Conservation (phyloP, 2,797 vertebrate species). For the Falco peregrinus region DNA sequence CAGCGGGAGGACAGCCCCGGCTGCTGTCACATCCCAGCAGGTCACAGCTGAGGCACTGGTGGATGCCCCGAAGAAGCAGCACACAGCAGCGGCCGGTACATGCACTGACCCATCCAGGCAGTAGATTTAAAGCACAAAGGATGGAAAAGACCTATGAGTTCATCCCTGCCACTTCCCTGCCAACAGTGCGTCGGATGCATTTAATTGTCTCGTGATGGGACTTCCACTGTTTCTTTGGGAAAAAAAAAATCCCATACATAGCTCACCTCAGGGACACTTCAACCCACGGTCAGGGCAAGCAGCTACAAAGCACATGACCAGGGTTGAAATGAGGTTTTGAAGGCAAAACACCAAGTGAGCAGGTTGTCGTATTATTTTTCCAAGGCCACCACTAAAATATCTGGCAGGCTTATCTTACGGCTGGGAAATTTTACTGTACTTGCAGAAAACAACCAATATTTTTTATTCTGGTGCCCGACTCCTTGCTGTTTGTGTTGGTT, state of each 20-base stretch:
- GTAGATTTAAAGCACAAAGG: not conserved
- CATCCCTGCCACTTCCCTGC: conserved; percentile 31
- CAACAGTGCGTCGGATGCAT: not conserved
- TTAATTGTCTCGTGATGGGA: not conserved
- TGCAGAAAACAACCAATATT: conserved; percentile 55
- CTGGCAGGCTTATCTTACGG: conserved; percentile 12
- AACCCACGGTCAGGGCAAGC: not conserved
- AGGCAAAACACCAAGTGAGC: conserved; percentile 28
- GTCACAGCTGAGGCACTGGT: not conserved
- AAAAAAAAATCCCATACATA: not conserved
- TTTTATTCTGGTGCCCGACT: not conserved
- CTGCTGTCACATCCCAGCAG: not conserved
- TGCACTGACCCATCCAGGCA: not conserved
- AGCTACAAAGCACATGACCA: not conserved
- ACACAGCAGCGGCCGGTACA: rapidly evolving
- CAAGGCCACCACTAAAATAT: conserved; percentile 38
- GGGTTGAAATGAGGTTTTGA: conserved; percentile 49
- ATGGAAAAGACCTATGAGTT: conserved; percentile 14
- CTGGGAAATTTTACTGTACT: conserved; percentile 61
- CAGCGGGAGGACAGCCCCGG: rapidly evolving
- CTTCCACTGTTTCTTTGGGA: conserved; percentile 15
- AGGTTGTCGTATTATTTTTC: conserved; percentile 53
- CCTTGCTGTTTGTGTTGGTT: conserved; percentile 58
- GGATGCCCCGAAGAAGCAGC: not conserved
- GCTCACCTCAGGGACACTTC: not conserved